Evolutionary conservation across 1,140 invertebrate genomes (phyloP), one percentile per base, ranked within the genome.

Genomic region (Macrobrachium rosenbergii): DNA sequence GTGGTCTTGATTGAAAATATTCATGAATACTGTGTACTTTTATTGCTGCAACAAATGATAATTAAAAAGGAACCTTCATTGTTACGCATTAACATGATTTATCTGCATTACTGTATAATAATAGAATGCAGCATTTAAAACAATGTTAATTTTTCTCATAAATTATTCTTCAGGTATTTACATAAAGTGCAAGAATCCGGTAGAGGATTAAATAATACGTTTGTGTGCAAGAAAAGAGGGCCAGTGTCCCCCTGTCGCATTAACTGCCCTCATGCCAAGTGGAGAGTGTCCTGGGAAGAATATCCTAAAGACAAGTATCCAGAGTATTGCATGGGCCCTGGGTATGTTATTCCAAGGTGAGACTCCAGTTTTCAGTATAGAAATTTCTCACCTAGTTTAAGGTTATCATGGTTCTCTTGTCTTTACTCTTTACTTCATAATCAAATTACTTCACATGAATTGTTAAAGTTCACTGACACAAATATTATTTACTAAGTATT

Each of bases 311-410:
- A 37, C 2, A 14, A 43, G 16, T 85, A 77, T 63, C 83, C 83
- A 16, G 19, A 17, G 12, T 85, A 77, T 37, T 85, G 83, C 28
- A 19, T 67, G n/a, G 83, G 83, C 14, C 60, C 83, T 14, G 83
- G 73, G 12, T 78, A 85, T 43, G 37, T 83, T 11, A 76, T 83
- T n/a, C 82, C 82, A 5, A 83, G 82, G 82, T 83, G 63, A 19
- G 23, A n/a, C n/a, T 2, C 59, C 21, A 21, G 21, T 60, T 63
- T 17, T 62, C 37, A 64, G 23, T 12, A 19, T 6, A 17, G 7
- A 67, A 67, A 2, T 45, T 8, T 17, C 43, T 11, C 8, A 23
- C 16, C 77, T 0, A 79, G 16, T 19, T n/a, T 19, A 12, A 58
- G 19, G 11, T 12, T 14, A 73, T 19, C 1, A 16, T 37, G 28